Conservation (phyloP, 1,140 invertebrate genomes). For the Leptinotarsa undecemlineata region DNA sequence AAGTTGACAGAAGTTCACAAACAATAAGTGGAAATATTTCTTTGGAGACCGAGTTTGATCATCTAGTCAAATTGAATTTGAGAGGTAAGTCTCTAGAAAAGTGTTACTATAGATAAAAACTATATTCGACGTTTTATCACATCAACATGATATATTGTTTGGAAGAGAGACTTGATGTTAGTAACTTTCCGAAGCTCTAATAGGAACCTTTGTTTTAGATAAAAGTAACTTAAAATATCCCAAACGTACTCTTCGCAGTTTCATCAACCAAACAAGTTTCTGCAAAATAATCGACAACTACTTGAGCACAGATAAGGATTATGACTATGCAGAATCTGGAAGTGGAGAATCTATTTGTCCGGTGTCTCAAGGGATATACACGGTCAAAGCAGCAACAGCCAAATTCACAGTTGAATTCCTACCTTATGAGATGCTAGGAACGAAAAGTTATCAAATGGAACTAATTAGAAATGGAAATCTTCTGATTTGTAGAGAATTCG, state of each 20-base stretch:
- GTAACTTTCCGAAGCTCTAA: no score
- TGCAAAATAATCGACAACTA: conserved; percentile 5
- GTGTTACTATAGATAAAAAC: no score
- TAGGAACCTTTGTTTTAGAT: background rate
- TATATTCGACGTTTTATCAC: no score
- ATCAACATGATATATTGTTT: no score
- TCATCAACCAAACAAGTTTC: background rate
- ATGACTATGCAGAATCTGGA: background rate
- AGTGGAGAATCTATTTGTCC: background rate
- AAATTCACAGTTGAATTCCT: background rate
- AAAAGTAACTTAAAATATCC: background rate
- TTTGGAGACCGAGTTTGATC: conserved; percentile 1
- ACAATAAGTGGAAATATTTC: conserved; percentile 18
- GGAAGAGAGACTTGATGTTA: no score
- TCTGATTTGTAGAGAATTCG: background rate
- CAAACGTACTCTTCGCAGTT: background rate
- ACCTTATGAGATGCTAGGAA: background rate
- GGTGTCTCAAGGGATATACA: background rate
- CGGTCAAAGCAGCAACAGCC: background rate
- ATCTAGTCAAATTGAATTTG: conserved; percentile 15
- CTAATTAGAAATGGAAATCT: background rate
- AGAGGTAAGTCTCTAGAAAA: background rate
- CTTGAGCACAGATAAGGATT: background rate
- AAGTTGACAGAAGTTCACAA: conserved; percentile 9
- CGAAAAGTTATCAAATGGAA: background rate